These are phyloP conservation scores for Cheumatopsyche charites DNA, from an alignment of 1,140 invertebrate species.

Conservation along the genomic window DNA sequence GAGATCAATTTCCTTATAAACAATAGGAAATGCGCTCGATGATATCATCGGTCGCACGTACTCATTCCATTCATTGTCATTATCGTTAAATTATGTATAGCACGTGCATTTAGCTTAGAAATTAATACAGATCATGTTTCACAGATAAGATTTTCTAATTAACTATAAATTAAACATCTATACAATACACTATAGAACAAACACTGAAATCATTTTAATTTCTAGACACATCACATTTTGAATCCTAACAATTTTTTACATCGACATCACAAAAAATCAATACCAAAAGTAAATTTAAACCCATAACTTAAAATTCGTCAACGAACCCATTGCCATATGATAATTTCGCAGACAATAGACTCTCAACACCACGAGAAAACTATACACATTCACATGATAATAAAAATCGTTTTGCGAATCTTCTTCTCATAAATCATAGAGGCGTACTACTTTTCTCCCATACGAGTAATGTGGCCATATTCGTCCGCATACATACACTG, in stretches of 20 bases:
- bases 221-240: too few species aligned
- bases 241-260: too few species aligned
- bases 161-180: neutral
- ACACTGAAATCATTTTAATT: too few species aligned
- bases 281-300: too few species aligned
- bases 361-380: too few species aligned
- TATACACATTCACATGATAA: too few species aligned
- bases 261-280: too few species aligned
- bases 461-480: slow-evolving; percentile 4
- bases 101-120: neutral
- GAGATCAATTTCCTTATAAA: too few species aligned
- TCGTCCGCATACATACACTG: slow-evolving; percentile 15
- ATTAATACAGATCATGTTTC: slow-evolving; percentile 19
- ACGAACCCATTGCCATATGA: too few species aligned
- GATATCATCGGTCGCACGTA: slow-evolving; percentile 25
- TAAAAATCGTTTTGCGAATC: neutral
- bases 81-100: neutral
- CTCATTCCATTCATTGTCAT: neutral
- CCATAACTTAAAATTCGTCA: too few species aligned
- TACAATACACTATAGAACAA: too few species aligned
- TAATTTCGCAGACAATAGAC: too few species aligned
- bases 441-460: neutral
- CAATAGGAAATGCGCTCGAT: neutral
- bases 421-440: slow-evolving; percentile 20
- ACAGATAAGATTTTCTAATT: neutral